Base-by-base conservation (phyloP, 2,888 invertebrate genomes). In the Dasysyrphus albostriatus region DNA sequence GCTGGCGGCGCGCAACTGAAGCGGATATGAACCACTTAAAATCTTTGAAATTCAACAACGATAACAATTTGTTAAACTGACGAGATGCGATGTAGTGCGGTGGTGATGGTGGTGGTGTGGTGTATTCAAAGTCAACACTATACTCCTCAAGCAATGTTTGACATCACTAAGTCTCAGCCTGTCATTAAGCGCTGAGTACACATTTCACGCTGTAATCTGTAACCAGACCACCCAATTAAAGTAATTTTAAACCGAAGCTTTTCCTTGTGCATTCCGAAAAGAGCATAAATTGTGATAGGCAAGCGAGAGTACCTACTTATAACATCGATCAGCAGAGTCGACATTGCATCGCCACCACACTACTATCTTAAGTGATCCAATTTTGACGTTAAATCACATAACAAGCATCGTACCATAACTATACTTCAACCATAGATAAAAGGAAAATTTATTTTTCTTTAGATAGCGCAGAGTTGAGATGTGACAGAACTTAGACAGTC, bases 21-120 rank as follows among this genome's bases (percentile, higher is more conserved):
- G 84, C 84, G 84, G 84, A 84, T 84, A 70, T 76, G 39, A 84
- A 67, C 65, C 70, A 84, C 80, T 80, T 74, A 75, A 58, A 70
- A 76, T 72, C 63, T 76, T 56, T 63, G 61, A 59, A 76, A 59
- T 67, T 81, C 76, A 84, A 81, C 84, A 37, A 70, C 80, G 49
- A 37, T 80, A 49, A 63, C 56, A 49, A 79, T 79, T 75, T 83
- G 74, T 75, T 75, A 70, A 63, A 74, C 39, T 69, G 54, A 69
- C 47, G 37, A 34, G 49, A 67, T 37, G 49, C 42, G 49, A 67
- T 63, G 63, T 16, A 19, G 63, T 42, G 24, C 14, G 59, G n/a
- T 34, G n/a, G n/a, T n/a, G n/a, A 24, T 24, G 3, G 24, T 24
- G 24, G 24, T 24, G 24, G 24, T 29, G 44, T 44, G 63, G 47